These are phyloP conservation scores for Notiomystis cincta DNA, from an alignment of 2,113 vertebrate species.

Conservation along the genomic window DNA sequence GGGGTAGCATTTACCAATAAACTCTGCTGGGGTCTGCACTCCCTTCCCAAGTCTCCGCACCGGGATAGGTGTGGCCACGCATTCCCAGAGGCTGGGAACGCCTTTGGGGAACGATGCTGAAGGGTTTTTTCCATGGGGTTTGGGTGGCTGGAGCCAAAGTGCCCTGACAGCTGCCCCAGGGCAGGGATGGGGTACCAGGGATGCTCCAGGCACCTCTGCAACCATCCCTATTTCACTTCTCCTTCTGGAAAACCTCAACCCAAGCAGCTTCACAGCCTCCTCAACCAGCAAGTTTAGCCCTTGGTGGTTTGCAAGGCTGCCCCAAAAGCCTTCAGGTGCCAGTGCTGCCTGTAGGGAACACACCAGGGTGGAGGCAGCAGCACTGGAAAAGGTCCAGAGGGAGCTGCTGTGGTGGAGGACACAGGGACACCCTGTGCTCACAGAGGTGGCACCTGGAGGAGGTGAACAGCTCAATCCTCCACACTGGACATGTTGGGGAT, in stretches of 20 bases:
- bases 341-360: background rate
- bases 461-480: background rate
- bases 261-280: background rate
- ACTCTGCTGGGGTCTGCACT: background rate
- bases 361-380: background rate
- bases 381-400: rapidly evolving
- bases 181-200: background rate
- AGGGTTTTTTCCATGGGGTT: background rate
- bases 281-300: background rate
- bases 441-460: rapidly evolving
- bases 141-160: background rate
- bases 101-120: background rate
- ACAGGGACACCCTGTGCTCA: background rate
- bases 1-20: slow-evolving; percentile 19
- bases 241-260: background rate
- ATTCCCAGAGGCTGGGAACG: background rate
- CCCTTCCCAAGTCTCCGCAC: background rate
- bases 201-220: background rate
- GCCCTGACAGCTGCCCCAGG: rapidly evolving
- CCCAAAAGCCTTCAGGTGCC: background rate
- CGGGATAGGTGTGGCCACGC: background rate
- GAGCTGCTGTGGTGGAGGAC: background rate
- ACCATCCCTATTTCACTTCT: background rate
- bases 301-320: background rate
- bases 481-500: rapidly evolving